These are phyloP conservation scores for Sebastes fasciatus DNA, from an alignment of 2,113 vertebrate species.

Conservation along the genomic window DNA sequence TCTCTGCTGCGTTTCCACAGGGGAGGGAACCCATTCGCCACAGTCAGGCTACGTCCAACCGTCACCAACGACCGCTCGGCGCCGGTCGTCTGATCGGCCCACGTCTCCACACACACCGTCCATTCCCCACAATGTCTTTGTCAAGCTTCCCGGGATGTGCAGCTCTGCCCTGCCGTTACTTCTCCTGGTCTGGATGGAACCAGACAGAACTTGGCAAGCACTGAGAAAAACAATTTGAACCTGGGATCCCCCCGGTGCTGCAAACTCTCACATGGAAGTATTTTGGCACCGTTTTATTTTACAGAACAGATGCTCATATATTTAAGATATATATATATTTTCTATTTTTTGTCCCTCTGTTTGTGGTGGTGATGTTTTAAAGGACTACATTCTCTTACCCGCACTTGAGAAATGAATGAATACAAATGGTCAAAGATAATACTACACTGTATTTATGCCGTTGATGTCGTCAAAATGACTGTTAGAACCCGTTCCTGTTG, in stretches of 20 bases:
- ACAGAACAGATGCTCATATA: slow-evolving; percentile 56
- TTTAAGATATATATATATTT: slow-evolving; percentile 62
- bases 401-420: slow-evolving; percentile 48
- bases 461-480: slow-evolving; percentile 47
- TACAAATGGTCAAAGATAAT: slow-evolving; percentile 41
- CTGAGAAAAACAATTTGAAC: slow-evolving; percentile 54
- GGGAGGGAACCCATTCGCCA: slow-evolving; percentile 95
- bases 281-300: slow-evolving; percentile 61
- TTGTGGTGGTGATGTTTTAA: slow-evolving; percentile 55
- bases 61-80: slow-evolving; percentile 96
- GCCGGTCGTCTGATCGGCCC: slow-evolving; percentile 85
- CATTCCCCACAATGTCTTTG: neutral
- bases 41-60: slow-evolving; percentile 93
- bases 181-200: slow-evolving; percentile 15
- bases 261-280: slow-evolving; percentile 46
- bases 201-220: slow-evolving; percentile 17
- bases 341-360: slow-evolving; percentile 55
- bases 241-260: slow-evolving; percentile 31
- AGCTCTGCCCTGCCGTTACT: neutral
- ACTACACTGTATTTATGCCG: slow-evolving; percentile 45
- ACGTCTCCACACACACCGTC: neutral
- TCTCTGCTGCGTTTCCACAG: slow-evolving; percentile 76
- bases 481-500: slow-evolving; percentile 58
- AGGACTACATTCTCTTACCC: slow-evolving; percentile 45
- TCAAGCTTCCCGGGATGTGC: neutral